Percentiles rank a stretch among this genome's conserved stretches.
phyloP scores from a whole-genome alignment of 2,888 invertebrate genomes.

The Idaea straminata region DNA sequence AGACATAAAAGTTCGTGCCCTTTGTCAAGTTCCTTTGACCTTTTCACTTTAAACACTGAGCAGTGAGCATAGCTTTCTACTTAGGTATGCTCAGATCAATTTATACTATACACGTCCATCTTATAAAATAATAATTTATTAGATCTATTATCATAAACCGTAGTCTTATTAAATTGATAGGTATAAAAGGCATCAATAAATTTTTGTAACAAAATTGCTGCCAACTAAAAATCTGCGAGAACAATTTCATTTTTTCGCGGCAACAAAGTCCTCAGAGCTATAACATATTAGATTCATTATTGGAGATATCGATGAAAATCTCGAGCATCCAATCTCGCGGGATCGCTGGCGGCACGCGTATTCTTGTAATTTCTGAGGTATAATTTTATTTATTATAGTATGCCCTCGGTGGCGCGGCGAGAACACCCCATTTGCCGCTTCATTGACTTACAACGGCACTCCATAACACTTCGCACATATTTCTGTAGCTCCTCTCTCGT shows the following conservation, averaged over 20 bases:
- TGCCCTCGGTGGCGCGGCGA: constrained; percentile 65
- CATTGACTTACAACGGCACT: constrained; percentile 80
- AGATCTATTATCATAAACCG: neutral
- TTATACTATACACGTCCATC: no score
- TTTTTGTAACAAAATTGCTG: constrained; percentile 27
- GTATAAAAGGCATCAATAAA: constrained; percentile 27
- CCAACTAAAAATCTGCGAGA: constrained; percentile 30
- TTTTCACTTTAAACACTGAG: constrained; percentile 12
- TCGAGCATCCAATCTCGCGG: constrained; percentile 74
- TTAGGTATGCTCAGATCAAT: no score
- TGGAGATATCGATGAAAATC: constrained; percentile 72
- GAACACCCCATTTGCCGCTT: constrained; percentile 79
- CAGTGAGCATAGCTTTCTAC: neutral
- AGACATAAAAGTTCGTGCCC: constrained; percentile 17
- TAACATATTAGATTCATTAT: constrained; percentile 75
- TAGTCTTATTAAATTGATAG: neutral
- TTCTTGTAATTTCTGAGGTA: constrained; percentile 79
- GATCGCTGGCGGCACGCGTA: constrained; percentile 67
- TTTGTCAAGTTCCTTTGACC: constrained; percentile 20
- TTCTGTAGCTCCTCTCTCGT: constrained; percentile 73
- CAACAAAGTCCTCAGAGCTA: constrained; percentile 55
- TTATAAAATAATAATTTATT: neutral
- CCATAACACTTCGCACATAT: constrained; percentile 80
- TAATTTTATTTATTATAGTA: constrained; percentile 80
- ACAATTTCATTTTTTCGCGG: constrained; percentile 49